Base-by-base conservation (phyloP, 2,888 invertebrate species). In the Euplexia lucipara region DNA sequence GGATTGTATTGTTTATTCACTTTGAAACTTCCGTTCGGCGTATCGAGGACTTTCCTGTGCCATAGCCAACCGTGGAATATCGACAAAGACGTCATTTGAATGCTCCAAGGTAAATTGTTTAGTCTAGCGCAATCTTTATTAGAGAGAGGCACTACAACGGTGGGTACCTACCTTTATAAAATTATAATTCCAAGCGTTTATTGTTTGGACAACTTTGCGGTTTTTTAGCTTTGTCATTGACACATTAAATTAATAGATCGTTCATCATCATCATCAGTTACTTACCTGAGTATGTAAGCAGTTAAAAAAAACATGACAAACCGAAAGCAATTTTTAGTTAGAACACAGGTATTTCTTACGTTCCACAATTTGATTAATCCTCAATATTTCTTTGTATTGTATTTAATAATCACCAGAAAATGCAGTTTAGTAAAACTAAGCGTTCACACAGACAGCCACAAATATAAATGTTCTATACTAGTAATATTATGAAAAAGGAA, bases 1-100 rank as follows among this genome's bases (percentile, higher is more conserved):
- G 75, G 73, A 75, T 76, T 80, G 79, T 78, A 70, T 74, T 81
- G 64, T 78, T 73, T 39, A 69, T 64, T 70, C 62, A 56, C 48
- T 78, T 74, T 49, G 61, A 63, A 70, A 60, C 63, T 65, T 65
- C 49, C 56, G 48, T 26, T 14, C 37, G 26, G 35, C 67, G 65
- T 78, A 65, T 81, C 67, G 65, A 66, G 73, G 75, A 69, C 66
- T 70, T 78, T 70, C 79, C 78, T 70, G 72, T 63, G 58, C 49
- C 41, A 3, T 37, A 39, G 18, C n/a, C 7, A 37, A 47, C 58
- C 57, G 61, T 68, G 53, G 34, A 63, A 22, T 56, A 70, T 60
- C 48, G 49, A 57, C 61, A 79, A 59, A 67, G 47, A 53, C 58
- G 39, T 64, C 32, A 42, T 49, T 61, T 65, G 47, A 63, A 80